A percentile compares a stretch with the other conserved stretches of the same genome.
phyloP scores from a whole-genome alignment of 2,888 invertebrate species.

The Notodromas monacha region DNA sequence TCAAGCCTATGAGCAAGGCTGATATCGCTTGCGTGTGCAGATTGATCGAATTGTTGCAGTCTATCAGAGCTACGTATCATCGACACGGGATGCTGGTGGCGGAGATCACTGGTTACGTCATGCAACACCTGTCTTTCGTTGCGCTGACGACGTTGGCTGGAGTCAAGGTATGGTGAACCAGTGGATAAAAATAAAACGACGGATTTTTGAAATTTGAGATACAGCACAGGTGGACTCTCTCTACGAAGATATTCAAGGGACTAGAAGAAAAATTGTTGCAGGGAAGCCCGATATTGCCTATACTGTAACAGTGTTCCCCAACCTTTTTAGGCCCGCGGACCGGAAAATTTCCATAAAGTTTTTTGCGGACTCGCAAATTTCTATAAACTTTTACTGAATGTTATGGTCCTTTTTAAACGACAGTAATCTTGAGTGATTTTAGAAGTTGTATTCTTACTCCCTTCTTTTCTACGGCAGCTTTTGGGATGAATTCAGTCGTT shows the following conservation, averaged over 20 bases:
- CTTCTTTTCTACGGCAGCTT: too few species aligned
- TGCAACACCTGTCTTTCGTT: constrained; percentile 45
- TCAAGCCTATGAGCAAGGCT: constrained; percentile 39
- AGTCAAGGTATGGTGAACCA: constrained; percentile 24
- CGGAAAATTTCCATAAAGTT: too few species aligned
- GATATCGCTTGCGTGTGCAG: constrained; percentile 39
- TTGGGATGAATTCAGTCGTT: too few species aligned
- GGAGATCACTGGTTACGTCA: constrained; percentile 34
- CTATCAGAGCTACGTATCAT: constrained; percentile 33
- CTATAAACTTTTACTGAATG: too few species aligned
- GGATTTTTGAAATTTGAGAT: constrained; percentile 5
- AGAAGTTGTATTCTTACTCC: too few species aligned
- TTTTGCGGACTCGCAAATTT: too few species aligned
- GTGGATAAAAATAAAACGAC: constrained; percentile 2
- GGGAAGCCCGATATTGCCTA: too few species aligned
- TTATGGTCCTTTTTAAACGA: too few species aligned
- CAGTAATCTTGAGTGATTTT: too few species aligned
- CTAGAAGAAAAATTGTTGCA: constrained; percentile 6
- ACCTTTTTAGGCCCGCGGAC: too few species aligned
- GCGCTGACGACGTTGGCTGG: constrained; percentile 28
- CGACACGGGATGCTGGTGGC: constrained; percentile 32
- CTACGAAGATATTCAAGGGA: too few species aligned
- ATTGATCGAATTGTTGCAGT: constrained; percentile 43
- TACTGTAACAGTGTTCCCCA: too few species aligned
- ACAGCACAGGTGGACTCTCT: not conserved